Evolutionary conservation across 2,113 vertebrate species (phyloP).

Genomic region (Nothocercus nigrocapillus): DNA sequence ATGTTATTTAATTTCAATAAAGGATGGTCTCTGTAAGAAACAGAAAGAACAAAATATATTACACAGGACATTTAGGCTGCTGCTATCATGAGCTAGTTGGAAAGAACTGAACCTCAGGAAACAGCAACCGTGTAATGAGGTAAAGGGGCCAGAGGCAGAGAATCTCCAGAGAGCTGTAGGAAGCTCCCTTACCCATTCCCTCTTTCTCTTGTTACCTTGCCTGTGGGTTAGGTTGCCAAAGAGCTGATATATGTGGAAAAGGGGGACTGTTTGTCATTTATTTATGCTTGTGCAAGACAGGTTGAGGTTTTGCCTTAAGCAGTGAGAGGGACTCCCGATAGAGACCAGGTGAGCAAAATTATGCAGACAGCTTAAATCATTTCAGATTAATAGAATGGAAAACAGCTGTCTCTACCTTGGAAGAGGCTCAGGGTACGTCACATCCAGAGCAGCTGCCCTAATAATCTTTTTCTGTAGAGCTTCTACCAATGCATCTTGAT

Average conservation of each 20-base stretch:
- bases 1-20: conserved; percentile 70
- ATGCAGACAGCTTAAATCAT: background rate
- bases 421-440: conserved; percentile 85
- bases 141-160: background rate
- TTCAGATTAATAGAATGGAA: background rate
- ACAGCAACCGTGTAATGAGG: background rate
- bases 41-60: background rate
- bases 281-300: background rate
- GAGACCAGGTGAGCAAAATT: background rate
- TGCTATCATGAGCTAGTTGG: background rate
- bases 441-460: conserved; percentile 80
- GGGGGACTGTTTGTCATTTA: background rate
- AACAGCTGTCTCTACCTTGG: conserved; percentile 76
- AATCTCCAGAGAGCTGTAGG: background rate
- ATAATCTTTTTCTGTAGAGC: conserved; percentile 80
- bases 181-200: background rate
- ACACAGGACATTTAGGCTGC: background rate
- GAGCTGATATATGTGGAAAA: background rate
- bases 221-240: background rate
- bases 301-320: background rate
- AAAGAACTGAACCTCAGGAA: background rate
- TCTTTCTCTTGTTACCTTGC: background rate
- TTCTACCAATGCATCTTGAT: conserved; percentile 84
- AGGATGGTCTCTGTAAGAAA: conserved; percentile 73
- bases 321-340: accelerated